Evolutionary conservation across 2,797 vertebrate genomes (phyloP).

Genomic region (Centropyge bicolor): DNA sequence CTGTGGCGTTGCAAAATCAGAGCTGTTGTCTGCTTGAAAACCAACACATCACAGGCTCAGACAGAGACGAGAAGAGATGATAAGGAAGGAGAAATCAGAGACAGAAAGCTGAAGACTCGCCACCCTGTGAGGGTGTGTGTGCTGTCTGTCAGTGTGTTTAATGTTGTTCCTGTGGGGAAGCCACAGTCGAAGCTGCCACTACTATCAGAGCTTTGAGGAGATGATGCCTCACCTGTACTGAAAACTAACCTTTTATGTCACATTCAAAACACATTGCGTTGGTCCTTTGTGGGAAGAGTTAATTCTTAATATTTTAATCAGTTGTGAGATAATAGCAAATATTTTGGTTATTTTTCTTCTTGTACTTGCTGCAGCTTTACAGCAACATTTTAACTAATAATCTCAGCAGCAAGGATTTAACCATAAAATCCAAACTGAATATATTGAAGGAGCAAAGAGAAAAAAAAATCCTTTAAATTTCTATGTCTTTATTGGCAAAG

Average conservation of each 20-base stretch:
- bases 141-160: not conserved
- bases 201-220: conserved; percentile 23
- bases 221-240: conserved; percentile 10
- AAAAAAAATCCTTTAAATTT: not conserved
- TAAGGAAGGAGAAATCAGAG: conserved; percentile 7
- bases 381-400: not conserved
- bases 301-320: not conserved
- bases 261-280: not conserved
- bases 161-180: conserved; percentile 13
- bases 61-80: not conserved
- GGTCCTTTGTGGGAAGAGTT: not conserved
- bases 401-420: too few species aligned
- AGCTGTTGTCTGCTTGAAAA: conserved; percentile 24
- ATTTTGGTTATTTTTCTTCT: too few species aligned
- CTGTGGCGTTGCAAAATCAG: conserved; percentile 23
- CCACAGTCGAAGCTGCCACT: conserved; percentile 21
- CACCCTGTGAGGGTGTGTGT: not conserved
- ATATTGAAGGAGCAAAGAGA: not conserved
- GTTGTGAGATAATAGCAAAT: not conserved
- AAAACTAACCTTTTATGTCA: conserved; percentile 7
- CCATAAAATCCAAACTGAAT: not conserved
- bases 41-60: conserved; percentile 28
- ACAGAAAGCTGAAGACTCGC: conserved; percentile 16
- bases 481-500: not conserved
- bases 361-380: not conserved